A percentile compares a stretch with the other conserved stretches of the same genome.
Conservation (phyloP, 2,113 vertebrate genomes). For the Mystacornis crossleyi region DNA sequence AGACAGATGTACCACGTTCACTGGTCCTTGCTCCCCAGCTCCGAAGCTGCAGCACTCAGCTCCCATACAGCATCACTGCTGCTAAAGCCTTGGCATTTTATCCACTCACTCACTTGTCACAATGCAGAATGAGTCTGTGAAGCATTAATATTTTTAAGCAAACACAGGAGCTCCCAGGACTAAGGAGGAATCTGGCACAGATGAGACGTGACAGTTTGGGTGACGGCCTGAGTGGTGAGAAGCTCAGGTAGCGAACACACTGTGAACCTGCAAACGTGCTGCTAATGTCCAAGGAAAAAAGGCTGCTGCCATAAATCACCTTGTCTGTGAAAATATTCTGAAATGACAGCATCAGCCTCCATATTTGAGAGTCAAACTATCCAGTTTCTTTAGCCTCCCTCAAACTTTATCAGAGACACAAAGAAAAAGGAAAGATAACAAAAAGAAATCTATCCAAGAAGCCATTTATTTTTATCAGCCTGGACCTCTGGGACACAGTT, state of each 20-base stretch:
- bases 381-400: neutral
- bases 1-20: neutral
- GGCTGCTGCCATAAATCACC: neutral
- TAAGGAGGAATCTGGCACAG: neutral
- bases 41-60: neutral
- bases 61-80: neutral
- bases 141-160: neutral
- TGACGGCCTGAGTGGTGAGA: neutral
- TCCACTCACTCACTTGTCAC: neutral
- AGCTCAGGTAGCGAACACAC: neutral
- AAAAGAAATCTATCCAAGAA: neutral
- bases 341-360: neutral
- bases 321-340: neutral
- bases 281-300: neutral
- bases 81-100: neutral
- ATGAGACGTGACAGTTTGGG: neutral
- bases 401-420: neutral
- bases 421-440: neutral
- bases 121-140: neutral
- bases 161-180: neutral
- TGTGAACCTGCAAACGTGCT: accelerated
- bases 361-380: neutral
- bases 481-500: neutral
- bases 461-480: neutral
- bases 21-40: neutral